Conservation (phyloP, 2,888 invertebrate genomes). For the Paralinhomoeus sp. region DNA sequence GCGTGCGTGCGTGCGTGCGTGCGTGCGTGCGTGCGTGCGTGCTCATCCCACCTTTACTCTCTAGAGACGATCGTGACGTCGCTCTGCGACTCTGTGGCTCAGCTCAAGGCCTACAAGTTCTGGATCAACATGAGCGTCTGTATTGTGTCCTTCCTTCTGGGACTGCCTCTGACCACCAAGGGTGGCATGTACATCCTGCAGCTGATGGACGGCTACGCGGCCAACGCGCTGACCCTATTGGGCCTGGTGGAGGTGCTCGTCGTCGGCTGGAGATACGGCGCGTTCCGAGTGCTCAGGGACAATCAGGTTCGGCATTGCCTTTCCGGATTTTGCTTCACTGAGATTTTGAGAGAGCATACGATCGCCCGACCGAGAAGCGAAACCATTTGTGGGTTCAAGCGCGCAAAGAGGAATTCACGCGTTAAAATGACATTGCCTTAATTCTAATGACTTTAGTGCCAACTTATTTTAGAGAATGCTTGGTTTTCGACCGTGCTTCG, state of each 20-base stretch:
- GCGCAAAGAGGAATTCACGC: too few species aligned
- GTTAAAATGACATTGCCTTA: too few species aligned
- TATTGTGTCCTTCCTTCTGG: conserved; percentile 4
- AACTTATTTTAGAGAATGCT: conserved; percentile 17
- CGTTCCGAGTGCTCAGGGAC: conserved; percentile 10
- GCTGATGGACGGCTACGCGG: conserved; percentile 7
- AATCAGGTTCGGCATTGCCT: too few species aligned
- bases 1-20: too few species aligned
- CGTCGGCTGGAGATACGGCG: conserved; percentile 6
- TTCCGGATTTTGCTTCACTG: too few species aligned
- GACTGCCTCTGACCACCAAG: conserved; percentile 4
- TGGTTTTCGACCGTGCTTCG: conserved; percentile 14
- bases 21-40: too few species aligned
- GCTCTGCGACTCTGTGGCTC: conserved; percentile 4
- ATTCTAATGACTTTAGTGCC: neutral
- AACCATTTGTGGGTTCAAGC: too few species aligned
- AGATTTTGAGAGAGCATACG: too few species aligned
- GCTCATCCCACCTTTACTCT: too few species aligned
- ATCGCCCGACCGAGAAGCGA: too few species aligned
- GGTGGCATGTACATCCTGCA: conserved; percentile 8
- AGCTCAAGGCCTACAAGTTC: conserved; percentile 5
- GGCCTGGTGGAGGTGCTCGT: conserved; percentile 7
- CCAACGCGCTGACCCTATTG: conserved; percentile 6
- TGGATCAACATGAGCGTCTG: conserved; percentile 6
- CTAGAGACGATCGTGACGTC: conserved; percentile 6